Evolutionary conservation across 1,140 invertebrate genomes (phyloP).

Genomic region (Drosophila orosa): DNA sequence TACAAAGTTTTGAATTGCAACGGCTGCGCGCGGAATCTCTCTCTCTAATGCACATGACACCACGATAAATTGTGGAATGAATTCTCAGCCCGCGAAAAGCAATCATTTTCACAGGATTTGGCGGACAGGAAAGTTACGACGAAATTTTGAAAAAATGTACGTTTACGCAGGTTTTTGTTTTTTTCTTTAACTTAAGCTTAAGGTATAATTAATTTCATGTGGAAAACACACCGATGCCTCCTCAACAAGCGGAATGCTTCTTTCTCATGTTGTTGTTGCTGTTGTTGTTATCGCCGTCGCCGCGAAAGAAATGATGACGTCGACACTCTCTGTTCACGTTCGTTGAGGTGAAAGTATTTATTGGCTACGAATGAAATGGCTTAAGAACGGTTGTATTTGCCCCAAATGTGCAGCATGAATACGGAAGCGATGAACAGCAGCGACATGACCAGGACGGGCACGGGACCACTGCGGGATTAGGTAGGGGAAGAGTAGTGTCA

Average conservation of each 20-base stretch:
- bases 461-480: constrained; percentile 93
- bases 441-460: constrained; percentile 99
- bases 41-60: constrained; percentile 62
- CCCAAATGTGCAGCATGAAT: constrained; percentile 99
- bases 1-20: constrained; percentile 63
- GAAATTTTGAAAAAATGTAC: constrained; percentile 68
- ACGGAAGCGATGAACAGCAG: constrained; percentile 99
- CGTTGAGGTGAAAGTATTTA: constrained; percentile 80
- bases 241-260: constrained; percentile 70
- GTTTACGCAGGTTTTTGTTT: constrained; percentile 47
- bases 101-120: constrained; percentile 24
- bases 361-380: constrained; percentile 57
- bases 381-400: constrained; percentile 98
- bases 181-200: constrained; percentile 78
- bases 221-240: constrained; percentile 69
- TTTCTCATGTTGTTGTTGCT: constrained; percentile 19
- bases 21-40: constrained; percentile 44
- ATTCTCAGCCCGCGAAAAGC: constrained; percentile 35
- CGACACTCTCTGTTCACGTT: constrained; percentile 62
- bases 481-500: constrained; percentile 40
- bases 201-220: constrained; percentile 79
- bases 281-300: constrained; percentile 40
- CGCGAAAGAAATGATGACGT: constrained; percentile 74
- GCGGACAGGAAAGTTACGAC: constrained; percentile 24
- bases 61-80: constrained; percentile 80